Base-by-base conservation (phyloP, 2,888 invertebrate species). In the Gerris lacustris region DNA sequence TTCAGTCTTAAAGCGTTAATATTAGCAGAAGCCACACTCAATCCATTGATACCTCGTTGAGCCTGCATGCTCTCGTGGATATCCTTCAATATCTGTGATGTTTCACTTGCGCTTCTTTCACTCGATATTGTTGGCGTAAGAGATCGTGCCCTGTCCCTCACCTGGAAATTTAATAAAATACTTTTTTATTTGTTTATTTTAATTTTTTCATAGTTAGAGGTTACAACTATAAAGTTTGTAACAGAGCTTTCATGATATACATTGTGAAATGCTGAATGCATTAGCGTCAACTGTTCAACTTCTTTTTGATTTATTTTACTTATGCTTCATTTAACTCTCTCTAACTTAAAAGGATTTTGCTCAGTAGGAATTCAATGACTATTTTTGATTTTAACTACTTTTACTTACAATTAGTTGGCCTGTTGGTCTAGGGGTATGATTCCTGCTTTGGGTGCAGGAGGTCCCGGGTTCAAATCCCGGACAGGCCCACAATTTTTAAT, bases 121-220 rank as follows among this genome's bases (percentile, higher is more conserved):
- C 71, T 45, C 69, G 73, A 70, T 55, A 69, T 73, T 2, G 75
- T 73, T 6, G 77, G 77, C 68, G 89, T 89, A 77, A 88, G 85
- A 18, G 92, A 92, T 76, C 89, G 86, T 67, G 91, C 89, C 75
- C 91, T 84, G 77, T 90, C 88, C 69, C 81, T 80, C 47, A 82
- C 79, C 82, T 82, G 75, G 7, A 73, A 73, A 31, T 31, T 31
- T 31, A 31, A 31, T 31, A 31, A 31, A 31, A 31, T 31, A 31
- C 31, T 31, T 31, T 31, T n/a, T n/a, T n/a, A n/a, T n/a, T 31
- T 31, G 31, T 31, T 31, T 31, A 31, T 31, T 31, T 31, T 31
- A 31, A 31, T 31, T 1, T 31, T 31, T 31, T 31, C 31, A 31
- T 31, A 4, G 2, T 4, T 31, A n/a, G n/a, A n/a, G n/a, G n/a